phyloP scores from a whole-genome alignment of 2,113 vertebrate species.

The Ammodytes dubius region DNA sequence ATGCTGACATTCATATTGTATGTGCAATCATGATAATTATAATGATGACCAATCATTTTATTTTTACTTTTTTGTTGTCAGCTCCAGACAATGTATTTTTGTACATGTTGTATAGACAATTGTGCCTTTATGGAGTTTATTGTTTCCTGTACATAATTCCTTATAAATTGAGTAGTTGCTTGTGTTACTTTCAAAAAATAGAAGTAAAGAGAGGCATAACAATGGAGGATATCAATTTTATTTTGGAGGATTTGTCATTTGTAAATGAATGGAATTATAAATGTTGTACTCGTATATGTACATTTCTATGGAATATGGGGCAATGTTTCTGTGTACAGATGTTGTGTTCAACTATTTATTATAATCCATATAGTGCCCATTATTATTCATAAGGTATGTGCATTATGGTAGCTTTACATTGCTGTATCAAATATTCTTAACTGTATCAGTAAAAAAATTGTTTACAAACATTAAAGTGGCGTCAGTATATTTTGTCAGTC shows the following conservation, averaged over 20 bases:
- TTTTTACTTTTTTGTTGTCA: slow-evolving; percentile 83
- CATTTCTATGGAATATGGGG: slow-evolving; percentile 96
- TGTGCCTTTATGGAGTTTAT: slow-evolving; percentile 98
- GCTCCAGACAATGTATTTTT: slow-evolving; percentile 91
- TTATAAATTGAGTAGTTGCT: slow-evolving; percentile 91
- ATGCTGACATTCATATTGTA: slow-evolving; percentile 94
- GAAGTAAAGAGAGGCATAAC: slow-evolving; percentile 55
- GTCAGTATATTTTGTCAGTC: slow-evolving; percentile 44
- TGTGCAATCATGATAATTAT: slow-evolving; percentile 97
- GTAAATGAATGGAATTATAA: slow-evolving; percentile 87
- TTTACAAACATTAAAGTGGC: slow-evolving; percentile 89
- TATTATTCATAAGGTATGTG: slow-evolving; percentile 92
- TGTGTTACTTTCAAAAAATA: slow-evolving; percentile 89
- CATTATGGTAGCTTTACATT: slow-evolving; percentile 96
- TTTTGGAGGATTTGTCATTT: slow-evolving; percentile 87
- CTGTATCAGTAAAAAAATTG: slow-evolving; percentile 96
- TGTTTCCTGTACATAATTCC: slow-evolving; percentile 96
- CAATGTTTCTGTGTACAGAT: slow-evolving; percentile 97
- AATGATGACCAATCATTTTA: slow-evolving; percentile 94
- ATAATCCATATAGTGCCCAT: slow-evolving; percentile 95
- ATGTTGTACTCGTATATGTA: slow-evolving; percentile 97
- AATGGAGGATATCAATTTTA: slow-evolving; percentile 75
- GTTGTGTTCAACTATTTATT: slow-evolving; percentile 99
- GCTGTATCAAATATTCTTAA: slow-evolving; percentile 94
- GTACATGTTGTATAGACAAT: slow-evolving; percentile 99